Evolutionary conservation across 1,140 invertebrate genomes (phyloP).

Genomic region (Bradynema listronoti): DNA sequence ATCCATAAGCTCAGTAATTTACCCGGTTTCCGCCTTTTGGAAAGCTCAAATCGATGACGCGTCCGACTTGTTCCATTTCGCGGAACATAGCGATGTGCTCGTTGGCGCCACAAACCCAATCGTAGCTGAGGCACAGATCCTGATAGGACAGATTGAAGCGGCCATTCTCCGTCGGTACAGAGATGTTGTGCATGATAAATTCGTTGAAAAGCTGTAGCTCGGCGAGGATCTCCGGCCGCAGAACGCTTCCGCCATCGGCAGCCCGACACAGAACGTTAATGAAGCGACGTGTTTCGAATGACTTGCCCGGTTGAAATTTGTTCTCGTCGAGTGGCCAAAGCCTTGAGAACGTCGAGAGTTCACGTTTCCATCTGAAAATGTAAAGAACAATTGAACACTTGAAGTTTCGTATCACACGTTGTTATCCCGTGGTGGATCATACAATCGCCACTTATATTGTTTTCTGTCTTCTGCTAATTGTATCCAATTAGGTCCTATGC

Average conservation of each 20-base stretch:
- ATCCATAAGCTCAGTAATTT: too few species aligned
- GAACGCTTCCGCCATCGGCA: conserved; percentile 44
- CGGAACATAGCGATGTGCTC: conserved; percentile 54
- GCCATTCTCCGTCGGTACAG: conserved; percentile 48
- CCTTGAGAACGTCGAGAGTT: conserved; percentile 47
- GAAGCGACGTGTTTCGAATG: conserved; percentile 56
- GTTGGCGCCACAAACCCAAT: conserved; percentile 52
- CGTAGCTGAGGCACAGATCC: conserved; percentile 54
- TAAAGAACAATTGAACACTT: too few species aligned
- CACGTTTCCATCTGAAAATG: conserved; percentile 52
- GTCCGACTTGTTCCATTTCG: conserved; percentile 49
- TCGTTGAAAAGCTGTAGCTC: conserved; percentile 54
- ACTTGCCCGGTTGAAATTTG: conserved; percentile 57
- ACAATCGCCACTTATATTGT: too few species aligned
- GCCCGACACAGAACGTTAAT: conserved; percentile 52
- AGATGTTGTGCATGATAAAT: conserved; percentile 52
- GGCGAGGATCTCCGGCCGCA: conserved; percentile 47
- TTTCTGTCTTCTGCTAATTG: too few species aligned
- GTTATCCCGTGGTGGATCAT: too few species aligned
- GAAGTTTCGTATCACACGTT: too few species aligned
- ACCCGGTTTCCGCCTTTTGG: conserved; percentile 57
- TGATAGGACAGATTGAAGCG: conserved; percentile 55
- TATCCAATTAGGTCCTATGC: too few species aligned
- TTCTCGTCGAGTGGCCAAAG: conserved; percentile 57
- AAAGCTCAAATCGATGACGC: conserved; percentile 51